Conservation (phyloP, 37 sponge, comb jelly and placozoan species). For the Bolinopsis microptera region DNA sequence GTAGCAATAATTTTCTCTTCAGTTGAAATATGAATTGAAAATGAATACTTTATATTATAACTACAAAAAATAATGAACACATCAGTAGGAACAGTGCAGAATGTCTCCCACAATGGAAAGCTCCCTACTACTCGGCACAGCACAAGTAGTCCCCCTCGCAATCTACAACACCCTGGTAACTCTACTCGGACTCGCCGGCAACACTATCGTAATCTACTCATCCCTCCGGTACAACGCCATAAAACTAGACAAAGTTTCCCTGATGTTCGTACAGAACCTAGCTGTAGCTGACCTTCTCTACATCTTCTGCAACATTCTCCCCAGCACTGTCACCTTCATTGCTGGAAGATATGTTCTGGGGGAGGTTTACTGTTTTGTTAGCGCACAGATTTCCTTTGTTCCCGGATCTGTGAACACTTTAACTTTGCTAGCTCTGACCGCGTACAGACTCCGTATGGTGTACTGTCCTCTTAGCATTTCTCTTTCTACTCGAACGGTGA, state of each 20-base stretch:
- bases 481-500: background rate
- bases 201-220: slow-evolving; percentile 4
- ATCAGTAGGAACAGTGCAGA: too few relatives aligned
- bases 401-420: background rate
- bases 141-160: background rate
- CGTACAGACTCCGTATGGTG: background rate
- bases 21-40: too few relatives aligned
- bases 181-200: background rate
- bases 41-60: too few relatives aligned
- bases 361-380: slow-evolving; percentile 18
- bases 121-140: background rate
- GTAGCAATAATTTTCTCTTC: too few relatives aligned
- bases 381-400: background rate
- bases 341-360: background rate
- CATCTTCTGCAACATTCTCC: slow-evolving; percentile 24
- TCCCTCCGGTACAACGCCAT: slow-evolving; percentile 28
- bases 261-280: slow-evolving; percentile 20
- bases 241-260: slow-evolving; percentile 6
- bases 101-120: too few relatives aligned
- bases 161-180: background rate
- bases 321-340: background rate
- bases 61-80: too few relatives aligned
- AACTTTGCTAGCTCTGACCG: background rate
- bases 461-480: background rate
- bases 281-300: slow-evolving; percentile 23